A percentile compares a stretch with the other conserved stretches of the same genome.
Conservation (phyloP, 2,113 vertebrate genomes). For the Nipponia nippon region DNA sequence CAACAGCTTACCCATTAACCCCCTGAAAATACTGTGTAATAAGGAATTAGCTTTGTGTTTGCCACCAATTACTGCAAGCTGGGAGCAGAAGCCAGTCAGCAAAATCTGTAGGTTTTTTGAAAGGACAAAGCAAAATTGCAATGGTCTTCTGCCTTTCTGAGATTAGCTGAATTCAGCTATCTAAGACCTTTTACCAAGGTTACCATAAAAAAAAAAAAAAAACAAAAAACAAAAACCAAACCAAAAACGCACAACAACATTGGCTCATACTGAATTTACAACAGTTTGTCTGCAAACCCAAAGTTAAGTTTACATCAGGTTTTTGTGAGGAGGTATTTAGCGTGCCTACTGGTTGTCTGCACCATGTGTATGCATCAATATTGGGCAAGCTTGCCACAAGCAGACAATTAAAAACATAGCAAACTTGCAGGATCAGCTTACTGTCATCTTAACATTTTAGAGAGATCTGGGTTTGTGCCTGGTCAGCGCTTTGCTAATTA, state of each 20-base stretch:
- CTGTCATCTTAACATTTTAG: slow-evolving; percentile 26
- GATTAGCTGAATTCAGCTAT: not conserved
- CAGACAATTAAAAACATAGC: slow-evolving; percentile 56
- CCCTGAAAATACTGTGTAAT: not conserved
- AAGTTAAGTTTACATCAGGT: not conserved
- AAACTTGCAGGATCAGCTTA: slow-evolving; percentile 60
- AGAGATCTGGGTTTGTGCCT: slow-evolving; percentile 30
- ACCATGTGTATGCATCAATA: not conserved
- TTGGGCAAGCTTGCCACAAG: not conserved
- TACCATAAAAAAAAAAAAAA: not conserved
- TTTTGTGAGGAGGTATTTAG: not conserved
- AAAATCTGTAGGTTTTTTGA: not conserved
- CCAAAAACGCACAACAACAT: not conserved
- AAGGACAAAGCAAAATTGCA: slow-evolving; percentile 13
- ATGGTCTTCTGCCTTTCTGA: not conserved
- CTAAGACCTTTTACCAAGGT: slow-evolving; percentile 14
- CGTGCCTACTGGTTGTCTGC: not conserved
- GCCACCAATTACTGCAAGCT: slow-evolving; percentile 30
- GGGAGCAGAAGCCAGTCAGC: slow-evolving; percentile 18
- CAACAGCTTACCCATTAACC: not conserved
- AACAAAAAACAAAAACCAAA: not conserved
- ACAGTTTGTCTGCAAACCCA: not conserved
- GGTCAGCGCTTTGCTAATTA: slow-evolving; percentile 64
- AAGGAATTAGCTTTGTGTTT: slow-evolving; percentile 27
- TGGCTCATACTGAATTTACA: not conserved